Evolutionary conservation across 1,140 invertebrate species (phyloP).

Genomic region (Caenorhabditis inopinata): DNA sequence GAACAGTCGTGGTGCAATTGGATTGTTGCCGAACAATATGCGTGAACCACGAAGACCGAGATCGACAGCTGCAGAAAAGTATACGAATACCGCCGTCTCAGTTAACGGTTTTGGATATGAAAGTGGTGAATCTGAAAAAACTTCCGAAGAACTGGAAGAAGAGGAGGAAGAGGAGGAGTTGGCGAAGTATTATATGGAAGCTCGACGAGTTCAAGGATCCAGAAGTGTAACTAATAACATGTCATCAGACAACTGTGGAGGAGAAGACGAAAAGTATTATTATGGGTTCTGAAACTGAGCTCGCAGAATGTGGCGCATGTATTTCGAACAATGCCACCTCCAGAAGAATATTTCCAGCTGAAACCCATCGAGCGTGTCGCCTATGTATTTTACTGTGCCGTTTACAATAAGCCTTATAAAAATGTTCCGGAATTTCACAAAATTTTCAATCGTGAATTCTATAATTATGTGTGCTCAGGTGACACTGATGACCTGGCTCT

Average conservation of each 20-base stretch:
- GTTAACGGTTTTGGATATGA: neutral
- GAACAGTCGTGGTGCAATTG: neutral
- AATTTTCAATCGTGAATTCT: conserved; percentile 35
- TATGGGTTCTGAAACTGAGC: neutral
- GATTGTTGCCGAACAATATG: neutral
- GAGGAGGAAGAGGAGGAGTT: neutral
- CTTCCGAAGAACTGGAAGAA: neutral
- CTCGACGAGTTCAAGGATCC: neutral
- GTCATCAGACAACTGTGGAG: neutral
- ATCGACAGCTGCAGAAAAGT: neutral
- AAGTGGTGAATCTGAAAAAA: neutral
- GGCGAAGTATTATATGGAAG: neutral
- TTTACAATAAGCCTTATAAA: conserved; percentile 21
- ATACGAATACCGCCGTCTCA: neutral
- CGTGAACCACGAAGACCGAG: neutral
- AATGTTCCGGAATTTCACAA: conserved; percentile 18
- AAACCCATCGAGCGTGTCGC: conserved; percentile 38
- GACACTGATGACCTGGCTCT: conserved; percentile 21
- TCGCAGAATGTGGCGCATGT: neutral
- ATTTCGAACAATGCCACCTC: conserved; percentile 15
- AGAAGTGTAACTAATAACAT: neutral
- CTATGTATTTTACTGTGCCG: conserved; percentile 32
- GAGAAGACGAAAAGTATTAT: neutral
- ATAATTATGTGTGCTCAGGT: neutral
- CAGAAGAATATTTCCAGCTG: conserved; percentile 2